Percentiles rank a stretch among this genome's conserved stretches.
Conservation (phyloP, 2,113 vertebrate species). For the Mustela lutreola region DNA sequence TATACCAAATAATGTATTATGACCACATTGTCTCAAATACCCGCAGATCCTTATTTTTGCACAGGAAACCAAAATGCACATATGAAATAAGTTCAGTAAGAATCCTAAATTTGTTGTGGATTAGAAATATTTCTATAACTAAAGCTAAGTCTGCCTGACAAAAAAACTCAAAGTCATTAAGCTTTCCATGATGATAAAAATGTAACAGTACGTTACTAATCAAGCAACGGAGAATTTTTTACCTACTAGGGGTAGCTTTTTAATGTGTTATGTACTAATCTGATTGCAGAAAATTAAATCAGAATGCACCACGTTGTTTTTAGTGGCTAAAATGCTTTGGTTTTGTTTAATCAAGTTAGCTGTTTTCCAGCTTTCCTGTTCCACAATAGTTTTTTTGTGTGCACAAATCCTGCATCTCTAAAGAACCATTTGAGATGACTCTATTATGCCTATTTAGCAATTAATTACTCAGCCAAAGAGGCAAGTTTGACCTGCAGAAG, state of each 20-base stretch:
- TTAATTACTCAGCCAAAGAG: slow-evolving; percentile 39
- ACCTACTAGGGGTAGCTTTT: neutral
- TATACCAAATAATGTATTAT: neutral
- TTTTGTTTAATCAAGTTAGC: slow-evolving; percentile 19
- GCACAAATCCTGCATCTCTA: neutral
- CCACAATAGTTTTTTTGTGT: slow-evolving; percentile 24
- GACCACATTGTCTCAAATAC: slow-evolving; percentile 1
- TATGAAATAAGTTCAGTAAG: neutral
- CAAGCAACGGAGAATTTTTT: neutral
- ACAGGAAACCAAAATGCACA: neutral
- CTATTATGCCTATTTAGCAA: slow-evolving; percentile 42
- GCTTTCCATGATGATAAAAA: neutral
- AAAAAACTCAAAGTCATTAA: neutral
- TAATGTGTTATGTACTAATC: neutral
- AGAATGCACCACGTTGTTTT: neutral
- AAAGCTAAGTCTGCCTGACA: neutral
- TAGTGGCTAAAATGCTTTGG: neutral
- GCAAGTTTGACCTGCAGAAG: neutral
- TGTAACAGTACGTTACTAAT: neutral
- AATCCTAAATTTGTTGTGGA: neutral
- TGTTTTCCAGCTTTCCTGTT: slow-evolving; percentile 16
- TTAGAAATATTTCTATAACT: slow-evolving; percentile 17
- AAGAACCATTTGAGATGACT: slow-evolving; percentile 57
- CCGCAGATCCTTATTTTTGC: neutral
- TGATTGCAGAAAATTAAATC: slow-evolving; percentile 64